Percentiles rank a stretch among this genome's conserved stretches.
Evolutionary conservation across 2,888 invertebrate genomes (phyloP).

Genomic region (Formica aserva): DNA sequence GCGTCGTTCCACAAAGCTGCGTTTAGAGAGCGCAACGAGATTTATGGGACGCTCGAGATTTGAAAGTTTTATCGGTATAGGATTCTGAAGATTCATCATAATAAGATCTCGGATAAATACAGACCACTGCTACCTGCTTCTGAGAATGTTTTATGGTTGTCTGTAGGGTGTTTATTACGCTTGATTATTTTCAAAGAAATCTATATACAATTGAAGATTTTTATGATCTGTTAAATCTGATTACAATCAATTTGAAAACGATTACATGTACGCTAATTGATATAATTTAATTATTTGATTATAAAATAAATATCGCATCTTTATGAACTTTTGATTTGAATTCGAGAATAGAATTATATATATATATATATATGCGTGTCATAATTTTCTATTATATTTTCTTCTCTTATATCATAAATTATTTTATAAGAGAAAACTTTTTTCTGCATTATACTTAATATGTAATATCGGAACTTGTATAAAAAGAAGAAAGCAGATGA

Average conservation of each 20-base stretch:
- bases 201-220: not conserved
- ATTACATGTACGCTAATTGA: not conserved
- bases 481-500: not conserved
- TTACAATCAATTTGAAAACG: not conserved
- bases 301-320: not conserved
- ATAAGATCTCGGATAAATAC: slow-evolving; percentile 22
- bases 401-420: not conserved
- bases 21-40: not conserved
- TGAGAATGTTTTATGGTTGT: not conserved
- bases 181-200: slow-evolving; percentile 15
- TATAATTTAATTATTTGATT: slow-evolving; percentile 2
- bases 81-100: slow-evolving; percentile 16
- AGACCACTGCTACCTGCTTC: not conserved
- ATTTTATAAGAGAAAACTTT: not conserved
- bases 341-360: not conserved
- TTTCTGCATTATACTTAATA: not conserved
- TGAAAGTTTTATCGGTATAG: not conserved
- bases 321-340: slow-evolving; percentile 1
- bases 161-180: not conserved
- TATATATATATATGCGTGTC: not conserved
- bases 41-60: slow-evolving; percentile 25
- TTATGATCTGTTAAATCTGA: not conserved
- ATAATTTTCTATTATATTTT: not conserved
- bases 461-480: not conserved
- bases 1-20: slow-evolving; percentile 11